Evolutionary conservation across 2,113 vertebrate species (phyloP).

Genomic region (Steatornis caripensis): DNA sequence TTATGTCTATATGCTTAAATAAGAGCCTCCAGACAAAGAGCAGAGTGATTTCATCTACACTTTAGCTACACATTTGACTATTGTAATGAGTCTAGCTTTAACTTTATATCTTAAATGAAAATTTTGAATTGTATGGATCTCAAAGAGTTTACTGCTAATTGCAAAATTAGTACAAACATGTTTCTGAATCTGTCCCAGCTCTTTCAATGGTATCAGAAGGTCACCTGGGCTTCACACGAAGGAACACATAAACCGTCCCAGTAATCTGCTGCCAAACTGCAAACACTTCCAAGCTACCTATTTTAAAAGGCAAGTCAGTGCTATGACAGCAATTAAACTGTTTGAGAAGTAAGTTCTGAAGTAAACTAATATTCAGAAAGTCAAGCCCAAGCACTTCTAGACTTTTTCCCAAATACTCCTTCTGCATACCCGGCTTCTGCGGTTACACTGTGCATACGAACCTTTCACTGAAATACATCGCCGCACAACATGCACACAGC

Average conservation of each 20-base stretch:
- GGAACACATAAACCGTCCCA: accelerated
- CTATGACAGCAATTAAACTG: background rate
- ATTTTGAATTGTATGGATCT: too few relatives aligned
- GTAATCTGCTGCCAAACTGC: background rate
- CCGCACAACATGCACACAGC: too few relatives aligned
- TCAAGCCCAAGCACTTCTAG: background rate
- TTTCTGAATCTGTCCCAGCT: background rate
- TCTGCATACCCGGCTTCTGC: accelerated
- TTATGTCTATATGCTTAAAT: background rate
- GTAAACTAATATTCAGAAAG: background rate
- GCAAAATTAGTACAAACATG: background rate
- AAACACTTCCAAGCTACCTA: background rate
- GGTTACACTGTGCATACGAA: accelerated
- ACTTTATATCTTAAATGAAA: background rate
- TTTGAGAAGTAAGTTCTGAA: background rate
- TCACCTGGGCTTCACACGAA: background rate
- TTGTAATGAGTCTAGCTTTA: background rate
- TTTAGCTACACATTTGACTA: background rate
- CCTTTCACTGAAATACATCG: accelerated
- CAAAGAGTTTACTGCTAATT: background rate
- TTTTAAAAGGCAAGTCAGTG: background rate
- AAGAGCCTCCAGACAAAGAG: background rate
- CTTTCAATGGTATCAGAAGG: background rate
- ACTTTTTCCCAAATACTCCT: background rate
- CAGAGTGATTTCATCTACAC: background rate